Evolutionary conservation across 2,888 invertebrate genomes (phyloP).

Genomic region (Crematogaster levior): DNA sequence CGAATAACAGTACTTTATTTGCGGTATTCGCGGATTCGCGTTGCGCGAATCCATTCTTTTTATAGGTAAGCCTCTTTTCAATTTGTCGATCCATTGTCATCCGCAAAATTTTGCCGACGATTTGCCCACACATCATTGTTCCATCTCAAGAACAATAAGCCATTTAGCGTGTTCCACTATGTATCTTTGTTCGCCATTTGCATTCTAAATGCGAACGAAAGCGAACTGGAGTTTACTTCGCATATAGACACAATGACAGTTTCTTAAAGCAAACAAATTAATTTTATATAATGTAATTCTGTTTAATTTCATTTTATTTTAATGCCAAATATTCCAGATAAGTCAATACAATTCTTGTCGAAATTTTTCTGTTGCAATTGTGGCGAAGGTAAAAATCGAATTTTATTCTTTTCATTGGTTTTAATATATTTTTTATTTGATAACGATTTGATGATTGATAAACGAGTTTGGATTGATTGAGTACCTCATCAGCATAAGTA

Average conservation of each 20-base stretch:
- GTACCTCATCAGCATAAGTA: background rate
- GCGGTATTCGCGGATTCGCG: too few species aligned
- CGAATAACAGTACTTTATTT: background rate
- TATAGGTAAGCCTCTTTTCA: constrained; percentile 27
- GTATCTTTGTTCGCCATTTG: constrained; percentile 58
- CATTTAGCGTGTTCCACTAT: constrained; percentile 70
- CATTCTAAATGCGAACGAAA: constrained; percentile 39
- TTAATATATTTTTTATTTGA: background rate
- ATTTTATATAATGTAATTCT: background rate
- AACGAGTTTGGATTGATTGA: background rate
- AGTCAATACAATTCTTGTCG: background rate
- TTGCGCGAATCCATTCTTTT: background rate
- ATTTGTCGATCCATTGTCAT: constrained; percentile 63
- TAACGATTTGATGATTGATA: too few species aligned
- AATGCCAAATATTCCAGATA: background rate
- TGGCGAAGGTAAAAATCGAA: background rate
- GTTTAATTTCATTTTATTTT: background rate
- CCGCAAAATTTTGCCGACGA: constrained; percentile 66
- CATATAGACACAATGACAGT: constrained; percentile 6
- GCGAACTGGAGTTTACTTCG: background rate
- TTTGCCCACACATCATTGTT: constrained; percentile 74
- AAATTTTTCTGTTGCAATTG: background rate
- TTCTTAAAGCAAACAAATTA: constrained; percentile 18
- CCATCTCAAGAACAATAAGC: constrained; percentile 71
- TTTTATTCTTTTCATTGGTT: background rate